These are phyloP conservation scores for Dryomyza anilis DNA, from an alignment of 2,888 invertebrate species.

Conservation along the genomic window DNA sequence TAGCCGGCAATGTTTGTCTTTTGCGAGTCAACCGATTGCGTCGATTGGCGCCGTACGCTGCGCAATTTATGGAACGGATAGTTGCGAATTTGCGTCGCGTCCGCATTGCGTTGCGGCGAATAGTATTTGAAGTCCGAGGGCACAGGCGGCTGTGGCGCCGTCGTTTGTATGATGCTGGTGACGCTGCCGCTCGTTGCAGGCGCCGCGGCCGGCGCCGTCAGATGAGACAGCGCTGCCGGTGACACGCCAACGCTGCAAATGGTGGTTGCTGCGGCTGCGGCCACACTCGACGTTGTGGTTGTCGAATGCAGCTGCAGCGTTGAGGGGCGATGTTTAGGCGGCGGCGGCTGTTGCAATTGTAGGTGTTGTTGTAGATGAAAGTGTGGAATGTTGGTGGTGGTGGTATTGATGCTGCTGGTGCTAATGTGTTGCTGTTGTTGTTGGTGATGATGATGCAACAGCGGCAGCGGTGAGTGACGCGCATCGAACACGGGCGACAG, in stretches of 20 bases:
- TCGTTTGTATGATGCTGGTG: conserved; percentile 40
- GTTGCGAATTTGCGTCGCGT: conserved; percentile 52
- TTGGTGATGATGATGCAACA: conserved; percentile 51
- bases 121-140: conserved; percentile 60
- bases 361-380: conserved; percentile 42
- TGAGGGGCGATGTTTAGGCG: conserved; percentile 14
- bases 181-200: conserved; percentile 44
- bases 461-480: conserved; percentile 58
- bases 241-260: conserved; percentile 32
- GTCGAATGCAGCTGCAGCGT: conserved; percentile 28
- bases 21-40: conserved; percentile 59
- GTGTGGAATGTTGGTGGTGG: conserved; percentile 26
- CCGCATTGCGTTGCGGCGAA: conserved; percentile 58
- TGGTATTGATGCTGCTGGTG: conserved; percentile 8
- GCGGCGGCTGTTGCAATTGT: conserved; percentile 29
- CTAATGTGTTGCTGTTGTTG: conserved; percentile 35
- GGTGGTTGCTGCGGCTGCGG: conserved; percentile 37
- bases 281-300: conserved; percentile 40
- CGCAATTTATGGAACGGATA: conserved; percentile 60
- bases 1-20: conserved; percentile 55
- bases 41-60: conserved; percentile 55
- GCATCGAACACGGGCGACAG: conserved; percentile 59
- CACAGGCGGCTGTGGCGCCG: conserved; percentile 56
- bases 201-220: conserved; percentile 35
- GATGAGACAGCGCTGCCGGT: conserved; percentile 32